Base-by-base conservation (phyloP, 2,797 vertebrate species). In the Nannoperca australis region DNA sequence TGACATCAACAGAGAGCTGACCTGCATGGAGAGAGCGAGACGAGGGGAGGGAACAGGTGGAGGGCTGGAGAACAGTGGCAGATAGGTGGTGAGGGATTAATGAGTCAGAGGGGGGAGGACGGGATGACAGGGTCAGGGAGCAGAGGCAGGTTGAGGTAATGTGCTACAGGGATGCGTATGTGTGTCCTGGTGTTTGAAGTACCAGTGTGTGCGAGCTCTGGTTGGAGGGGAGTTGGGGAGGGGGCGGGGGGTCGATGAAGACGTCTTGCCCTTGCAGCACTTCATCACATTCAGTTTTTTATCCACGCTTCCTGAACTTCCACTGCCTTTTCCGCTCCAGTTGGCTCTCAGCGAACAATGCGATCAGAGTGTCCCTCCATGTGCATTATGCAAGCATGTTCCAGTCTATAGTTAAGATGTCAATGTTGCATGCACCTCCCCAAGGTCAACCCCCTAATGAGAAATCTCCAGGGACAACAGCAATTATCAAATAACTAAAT, bases 381-480 rank as follows among this genome's bases (percentile, higher is more conserved):
- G 87, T 72, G 82, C 74, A 75, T 81, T 83, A 87, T 80, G 79
- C 60, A 72, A 75, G 86, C 79, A 30, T 72, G 83, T 92, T 89
- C 80, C 75, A 61, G 62, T 86, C 83, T 87, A 82, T 91, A 89
- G 94, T 91, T 88, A 87, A 91, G 92, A 93, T 92, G 93, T 95
- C 93, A 93, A 72, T 76, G 87, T 86, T 89, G 87, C 84, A 53
- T 90, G 88, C 85, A 82, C 90, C 89, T 92, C 89, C 61, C 85
- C 94, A 95, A 95, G 94, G 94, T 95, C 93, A 90, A 74, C 79
- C 75, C 77, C 86, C 90, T 93, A 92, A 93, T 94, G 93, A 94
- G 89, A 94, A 93, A 93, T 89, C 91, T 89, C 85, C 83, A 30
- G 88, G 80, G 93, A 94, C 89, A 77, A 51, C 64, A 58, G 89